phyloP scores from a whole-genome alignment of 2,888 invertebrate genomes.

The Nysson spinosus region DNA sequence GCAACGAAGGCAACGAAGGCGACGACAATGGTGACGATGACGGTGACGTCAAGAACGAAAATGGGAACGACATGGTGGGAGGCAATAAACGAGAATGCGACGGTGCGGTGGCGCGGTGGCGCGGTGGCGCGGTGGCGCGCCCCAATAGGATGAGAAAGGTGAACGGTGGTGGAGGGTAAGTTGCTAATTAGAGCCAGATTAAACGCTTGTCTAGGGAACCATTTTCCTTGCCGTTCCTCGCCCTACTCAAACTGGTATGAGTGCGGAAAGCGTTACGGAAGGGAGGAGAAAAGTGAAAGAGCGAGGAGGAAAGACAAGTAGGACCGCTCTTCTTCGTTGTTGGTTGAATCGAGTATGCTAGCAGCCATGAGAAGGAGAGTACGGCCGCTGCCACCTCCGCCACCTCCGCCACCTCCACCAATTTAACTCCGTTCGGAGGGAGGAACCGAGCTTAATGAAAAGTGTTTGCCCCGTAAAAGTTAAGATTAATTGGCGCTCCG shows the following conservation, averaged over 20 bases:
- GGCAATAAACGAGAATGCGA: too few relatives aligned
- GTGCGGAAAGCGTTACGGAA: constrained; percentile 31
- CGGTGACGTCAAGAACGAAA: too few relatives aligned
- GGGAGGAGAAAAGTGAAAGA: constrained; percentile 4
- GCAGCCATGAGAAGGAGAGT: too few relatives aligned
- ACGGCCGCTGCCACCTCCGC: too few relatives aligned
- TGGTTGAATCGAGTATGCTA: too few relatives aligned
- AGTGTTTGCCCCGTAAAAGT: constrained; percentile 77
- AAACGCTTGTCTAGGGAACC: constrained; percentile 82
- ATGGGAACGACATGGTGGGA: too few relatives aligned
- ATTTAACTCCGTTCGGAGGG: constrained; percentile 51
- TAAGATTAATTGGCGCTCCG: constrained; percentile 77
- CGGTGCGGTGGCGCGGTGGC: background rate
- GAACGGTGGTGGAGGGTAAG: constrained; percentile 76
- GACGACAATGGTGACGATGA: too few relatives aligned
- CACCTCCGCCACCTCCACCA: too few relatives aligned
- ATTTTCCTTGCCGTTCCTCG: constrained; percentile 75
- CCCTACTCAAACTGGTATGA: constrained; percentile 49
- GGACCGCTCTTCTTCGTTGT: too few relatives aligned
- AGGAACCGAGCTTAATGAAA: constrained; percentile 74
- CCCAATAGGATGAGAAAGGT: constrained; percentile 21
- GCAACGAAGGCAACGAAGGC: too few relatives aligned
- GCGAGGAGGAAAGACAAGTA: constrained; percentile 33
- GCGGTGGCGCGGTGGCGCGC: background rate
- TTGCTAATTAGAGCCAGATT: constrained; percentile 83